Conservation (phyloP, 2,888 invertebrate genomes). For the Chromoteleia sp. region DNA sequence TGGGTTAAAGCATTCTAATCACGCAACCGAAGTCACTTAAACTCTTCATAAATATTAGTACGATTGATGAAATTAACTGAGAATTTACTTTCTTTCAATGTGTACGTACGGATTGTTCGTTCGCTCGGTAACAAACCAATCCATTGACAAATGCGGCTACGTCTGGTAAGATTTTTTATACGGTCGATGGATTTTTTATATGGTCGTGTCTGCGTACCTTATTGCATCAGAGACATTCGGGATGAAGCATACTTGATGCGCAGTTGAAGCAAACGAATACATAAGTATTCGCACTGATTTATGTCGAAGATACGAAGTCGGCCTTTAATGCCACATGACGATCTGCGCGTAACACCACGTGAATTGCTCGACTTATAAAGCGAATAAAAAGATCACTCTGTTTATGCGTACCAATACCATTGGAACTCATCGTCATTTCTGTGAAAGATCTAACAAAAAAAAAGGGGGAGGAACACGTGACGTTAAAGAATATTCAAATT, state of each 20-base stretch:
- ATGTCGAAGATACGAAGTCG: conserved; percentile 19
- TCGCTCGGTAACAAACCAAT: too few species aligned
- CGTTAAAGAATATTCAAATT: conserved; percentile 24
- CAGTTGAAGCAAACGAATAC: conserved; percentile 12
- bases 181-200: neutral
- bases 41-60: conserved; percentile 4
- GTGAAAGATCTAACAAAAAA: conserved; percentile 27
- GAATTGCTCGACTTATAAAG: conserved; percentile 18
- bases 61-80: conserved; percentile 23
- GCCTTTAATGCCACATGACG: conserved; percentile 38
- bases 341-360: conserved; percentile 14
- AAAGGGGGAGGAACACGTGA: conserved; percentile 9
- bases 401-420: conserved; percentile 13
- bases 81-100: neutral
- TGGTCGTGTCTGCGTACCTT: conserved; percentile 7
- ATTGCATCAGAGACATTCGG: conserved; percentile 19
- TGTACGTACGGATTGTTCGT: too few species aligned
- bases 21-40: neutral
- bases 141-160: neutral
- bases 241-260: conserved; percentile 2
- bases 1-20: conserved; percentile 2
- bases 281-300: conserved; percentile 30
- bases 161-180: conserved; percentile 4
- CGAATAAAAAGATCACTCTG: conserved; percentile 18
- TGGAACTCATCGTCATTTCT: conserved; percentile 10